Conservation (phyloP, 2,888 invertebrate species). For the Apeira syringaria region DNA sequence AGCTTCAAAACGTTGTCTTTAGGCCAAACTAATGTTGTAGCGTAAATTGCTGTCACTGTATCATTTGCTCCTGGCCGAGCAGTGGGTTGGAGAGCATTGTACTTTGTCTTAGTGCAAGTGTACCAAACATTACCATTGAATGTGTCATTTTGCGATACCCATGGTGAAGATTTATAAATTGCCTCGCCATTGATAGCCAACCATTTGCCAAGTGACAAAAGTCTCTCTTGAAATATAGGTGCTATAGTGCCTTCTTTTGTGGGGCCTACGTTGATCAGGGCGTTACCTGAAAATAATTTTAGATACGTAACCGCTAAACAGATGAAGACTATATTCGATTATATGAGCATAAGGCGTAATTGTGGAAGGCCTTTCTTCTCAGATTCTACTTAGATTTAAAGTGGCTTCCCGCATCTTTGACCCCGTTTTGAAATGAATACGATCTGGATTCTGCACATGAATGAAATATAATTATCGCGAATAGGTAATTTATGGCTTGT, state of each 20-base stretch:
- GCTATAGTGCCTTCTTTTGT: constrained; percentile 94
- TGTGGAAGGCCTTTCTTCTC: too few relatives aligned
- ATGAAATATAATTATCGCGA: too few relatives aligned
- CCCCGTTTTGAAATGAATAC: too few relatives aligned
- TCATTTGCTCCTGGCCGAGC: constrained; percentile 38
- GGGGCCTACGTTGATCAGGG: constrained; percentile 94
- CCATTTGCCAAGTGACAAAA: constrained; percentile 92
- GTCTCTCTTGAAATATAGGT: constrained; percentile 93
- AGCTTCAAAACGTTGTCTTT: constrained; percentile 68
- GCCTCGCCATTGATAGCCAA: constrained; percentile 93
- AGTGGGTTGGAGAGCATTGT: constrained; percentile 46
- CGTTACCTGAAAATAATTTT: constrained; percentile 88
- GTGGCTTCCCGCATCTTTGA: too few relatives aligned
- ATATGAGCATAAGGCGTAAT: too few relatives aligned
- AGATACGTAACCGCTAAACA: too few relatives aligned
- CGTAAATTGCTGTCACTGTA: constrained; percentile 82
- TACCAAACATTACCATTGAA: constrained; percentile 89
- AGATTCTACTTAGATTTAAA: too few relatives aligned
- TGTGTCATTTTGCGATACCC: constrained; percentile 92
- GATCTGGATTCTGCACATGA: too few relatives aligned
- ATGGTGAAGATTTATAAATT: constrained; percentile 91
- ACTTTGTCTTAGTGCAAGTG: constrained; percentile 63
- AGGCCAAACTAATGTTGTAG: constrained; percentile 89
- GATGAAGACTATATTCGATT: too few relatives aligned
- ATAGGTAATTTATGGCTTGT: too few relatives aligned